Evolutionary conservation across 2,113 vertebrate species (phyloP).

Genomic region (Oryzias javanicus): DNA sequence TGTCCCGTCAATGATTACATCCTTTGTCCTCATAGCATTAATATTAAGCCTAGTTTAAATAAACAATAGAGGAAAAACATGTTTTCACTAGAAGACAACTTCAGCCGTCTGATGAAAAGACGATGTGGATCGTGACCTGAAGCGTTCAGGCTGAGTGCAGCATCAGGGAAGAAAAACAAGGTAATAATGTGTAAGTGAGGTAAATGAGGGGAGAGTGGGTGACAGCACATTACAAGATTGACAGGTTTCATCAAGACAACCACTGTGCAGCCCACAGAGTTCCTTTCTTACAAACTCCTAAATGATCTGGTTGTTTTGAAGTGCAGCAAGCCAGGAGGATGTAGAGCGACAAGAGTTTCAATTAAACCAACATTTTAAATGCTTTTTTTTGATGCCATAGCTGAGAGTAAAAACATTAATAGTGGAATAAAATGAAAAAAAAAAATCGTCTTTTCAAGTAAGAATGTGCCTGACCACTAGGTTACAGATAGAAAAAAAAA

Average conservation of each 20-base stretch:
- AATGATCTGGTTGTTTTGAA: constrained; percentile 23
- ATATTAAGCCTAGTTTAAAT: constrained; percentile 2
- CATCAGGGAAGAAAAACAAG: constrained; percentile 20
- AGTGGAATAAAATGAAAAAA: constrained; percentile 1
- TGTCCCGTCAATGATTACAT: constrained; percentile 13
- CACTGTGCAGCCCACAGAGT: background rate
- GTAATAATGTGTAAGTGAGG: constrained; percentile 18
- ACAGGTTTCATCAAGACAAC: background rate
- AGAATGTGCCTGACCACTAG: no score
- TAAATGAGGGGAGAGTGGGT: constrained; percentile 8
- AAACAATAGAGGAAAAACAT: no score
- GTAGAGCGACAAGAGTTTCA: constrained; percentile 15
- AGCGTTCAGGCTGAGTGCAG: constrained; percentile 3
- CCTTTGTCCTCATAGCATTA: constrained; percentile 2
- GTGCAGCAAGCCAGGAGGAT: constrained; percentile 1
- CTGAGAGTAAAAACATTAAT: constrained; percentile 2
- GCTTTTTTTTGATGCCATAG: constrained; percentile 13
- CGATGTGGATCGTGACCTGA: constrained; percentile 35
- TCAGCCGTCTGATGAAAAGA: constrained; percentile 3
- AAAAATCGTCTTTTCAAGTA: background rate
- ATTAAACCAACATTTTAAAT: constrained; percentile 17
- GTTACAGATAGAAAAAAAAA: no score
- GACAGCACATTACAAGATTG: background rate
- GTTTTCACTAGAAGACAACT: constrained; percentile 14
- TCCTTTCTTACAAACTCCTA: constrained; percentile 22